Conservation (phyloP, 2,797 vertebrate species). For the Limnodromus scolopaceus region DNA sequence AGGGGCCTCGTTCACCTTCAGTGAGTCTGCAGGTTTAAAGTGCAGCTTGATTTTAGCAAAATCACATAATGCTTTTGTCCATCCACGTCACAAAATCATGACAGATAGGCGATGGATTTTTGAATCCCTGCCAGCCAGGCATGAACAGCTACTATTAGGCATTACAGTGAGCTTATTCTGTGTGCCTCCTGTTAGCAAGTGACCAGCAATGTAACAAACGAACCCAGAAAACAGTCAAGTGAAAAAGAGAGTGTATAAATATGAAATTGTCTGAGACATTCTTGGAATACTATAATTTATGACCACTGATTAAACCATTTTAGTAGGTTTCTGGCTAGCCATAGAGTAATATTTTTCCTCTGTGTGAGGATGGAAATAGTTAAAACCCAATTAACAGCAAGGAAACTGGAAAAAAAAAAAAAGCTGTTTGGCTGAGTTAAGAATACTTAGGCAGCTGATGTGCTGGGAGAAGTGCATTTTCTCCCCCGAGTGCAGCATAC, state of each 20-base stretch:
- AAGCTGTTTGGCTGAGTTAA: neutral
- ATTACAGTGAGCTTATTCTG: neutral
- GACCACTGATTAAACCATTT: neutral
- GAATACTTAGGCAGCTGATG: neutral
- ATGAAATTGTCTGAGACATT: neutral
- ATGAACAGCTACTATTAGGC: neutral
- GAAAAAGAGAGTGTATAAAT: neutral
- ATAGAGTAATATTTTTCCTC: neutral
- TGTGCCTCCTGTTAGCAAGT: neutral
- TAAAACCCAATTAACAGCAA: neutral
- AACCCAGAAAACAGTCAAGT: neutral
- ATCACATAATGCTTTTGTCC: neutral
- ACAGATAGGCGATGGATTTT: neutral
- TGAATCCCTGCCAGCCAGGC: neutral
- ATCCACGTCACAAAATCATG: neutral
- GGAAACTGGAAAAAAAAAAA: neutral
- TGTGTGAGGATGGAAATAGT: neutral
- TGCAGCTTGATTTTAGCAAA: neutral
- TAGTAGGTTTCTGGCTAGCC: neutral
- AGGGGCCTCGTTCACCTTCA: neutral
- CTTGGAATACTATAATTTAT: neutral
- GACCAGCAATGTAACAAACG: neutral
- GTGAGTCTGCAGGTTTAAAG: neutral
- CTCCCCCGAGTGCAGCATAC: neutral
- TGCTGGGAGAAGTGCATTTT: neutral